These are phyloP conservation scores for Choreutis nemorana DNA, from an alignment of 2,888 invertebrate species.

Conservation along the genomic window DNA sequence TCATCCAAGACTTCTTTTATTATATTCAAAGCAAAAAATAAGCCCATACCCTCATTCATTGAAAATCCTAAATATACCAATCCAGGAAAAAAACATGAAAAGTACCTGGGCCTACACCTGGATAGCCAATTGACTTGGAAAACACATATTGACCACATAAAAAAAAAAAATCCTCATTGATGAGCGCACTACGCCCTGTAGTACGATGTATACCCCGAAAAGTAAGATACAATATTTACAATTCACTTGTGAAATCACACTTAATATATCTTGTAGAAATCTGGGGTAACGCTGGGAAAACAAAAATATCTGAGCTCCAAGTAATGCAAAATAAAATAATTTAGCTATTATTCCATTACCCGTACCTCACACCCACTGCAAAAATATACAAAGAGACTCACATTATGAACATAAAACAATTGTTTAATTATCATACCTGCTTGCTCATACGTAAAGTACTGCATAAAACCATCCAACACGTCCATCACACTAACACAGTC, in stretches of 20 bases:
- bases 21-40: slow-evolving; percentile 3
- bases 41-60: background rate
- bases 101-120: background rate
- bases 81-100: background rate
- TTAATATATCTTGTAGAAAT: slow-evolving; percentile 2
- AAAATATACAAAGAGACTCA: slow-evolving; percentile 1
- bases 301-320: background rate
- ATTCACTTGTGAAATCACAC: slow-evolving; percentile 2
- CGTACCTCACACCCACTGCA: too few relatives aligned
- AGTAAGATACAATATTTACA: background rate
- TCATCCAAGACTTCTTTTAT: background rate
- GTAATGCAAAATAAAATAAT: background rate
- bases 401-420: slow-evolving; percentile 1
- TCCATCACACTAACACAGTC: too few relatives aligned
- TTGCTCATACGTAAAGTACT: background rate
- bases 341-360: slow-evolving; percentile 1
- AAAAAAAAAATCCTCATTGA: background rate
- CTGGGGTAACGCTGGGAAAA: slow-evolving; percentile 1
- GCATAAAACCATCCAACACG: too few relatives aligned
- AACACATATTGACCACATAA: background rate
- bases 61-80: background rate
- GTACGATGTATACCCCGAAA: background rate
- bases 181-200: background rate
- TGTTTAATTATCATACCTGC: background rate
- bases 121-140: background rate